Percentiles rank a stretch among this genome's conserved stretches.
phyloP scores from a whole-genome alignment of 2,888 invertebrate species.

The Ischnura elegans region DNA sequence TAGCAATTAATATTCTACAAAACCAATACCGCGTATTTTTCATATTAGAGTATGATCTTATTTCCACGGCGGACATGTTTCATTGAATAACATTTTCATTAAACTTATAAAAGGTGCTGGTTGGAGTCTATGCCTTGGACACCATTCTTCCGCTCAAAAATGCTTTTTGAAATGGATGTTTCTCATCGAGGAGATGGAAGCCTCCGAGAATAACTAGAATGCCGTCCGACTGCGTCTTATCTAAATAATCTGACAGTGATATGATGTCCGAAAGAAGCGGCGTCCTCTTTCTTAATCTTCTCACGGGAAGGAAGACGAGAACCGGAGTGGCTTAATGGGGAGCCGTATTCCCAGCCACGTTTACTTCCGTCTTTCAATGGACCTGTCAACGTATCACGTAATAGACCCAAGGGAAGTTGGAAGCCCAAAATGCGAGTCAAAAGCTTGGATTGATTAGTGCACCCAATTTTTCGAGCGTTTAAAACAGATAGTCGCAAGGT shows the following conservation, averaged over 20 bases:
- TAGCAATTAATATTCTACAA: too few species aligned
- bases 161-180: background rate
- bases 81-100: too few species aligned
- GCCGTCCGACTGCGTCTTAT: background rate
- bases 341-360: background rate
- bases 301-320: background rate
- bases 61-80: too few species aligned
- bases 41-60: too few species aligned
- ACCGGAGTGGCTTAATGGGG: background rate
- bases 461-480: too few species aligned
- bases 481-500: too few species aligned
- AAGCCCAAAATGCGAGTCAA: background rate
- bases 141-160: background rate
- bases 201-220: background rate
- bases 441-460: too few species aligned
- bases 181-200: background rate
- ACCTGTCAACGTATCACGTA: background rate
- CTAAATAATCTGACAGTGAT: slow-evolving; percentile 21
- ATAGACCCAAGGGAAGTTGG: background rate
- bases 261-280: background rate
- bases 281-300: background rate
- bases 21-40: too few species aligned
- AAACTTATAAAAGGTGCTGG: too few species aligned
- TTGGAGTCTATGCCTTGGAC: too few species aligned
- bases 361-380: background rate